Base-by-base conservation (phyloP, 1,140 invertebrate species). In the Condylostylus longicornis region DNA sequence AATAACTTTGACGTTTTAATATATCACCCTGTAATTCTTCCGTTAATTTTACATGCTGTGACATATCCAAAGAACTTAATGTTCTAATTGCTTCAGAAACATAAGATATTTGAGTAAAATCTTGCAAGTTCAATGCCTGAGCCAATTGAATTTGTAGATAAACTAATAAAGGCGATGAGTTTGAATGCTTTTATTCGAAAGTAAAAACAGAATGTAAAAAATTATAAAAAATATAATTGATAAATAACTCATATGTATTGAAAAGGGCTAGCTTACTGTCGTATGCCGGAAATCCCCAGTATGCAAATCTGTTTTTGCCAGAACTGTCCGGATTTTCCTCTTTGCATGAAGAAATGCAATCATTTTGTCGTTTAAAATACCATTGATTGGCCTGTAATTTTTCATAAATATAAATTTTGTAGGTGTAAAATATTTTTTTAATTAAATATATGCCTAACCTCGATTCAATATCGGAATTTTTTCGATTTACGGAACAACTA, bases 261-360 rank as follows among this genome's bases (percentile, higher is more conserved):
- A 7, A 17, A 5, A 10, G 32, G 17, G 5, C 14, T 31, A 21
- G 27, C 40, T 45, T 42, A 45, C 42, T 5, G 50, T 55, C 0
- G 54, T 57, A 35, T 58, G 58, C 5, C 58, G 38, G 23, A 61
- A 60, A 41, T 61, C 58, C 1, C 52, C 55, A 27, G 58, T 54
- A 32, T 74, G 72, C 38, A 83, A 60, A 53, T 86, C 82, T 5
- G 79, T 76, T 38, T 77, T 83, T 42, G 87, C 89, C 4, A 98
- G 67, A 19, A 97, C 91, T 40, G 87, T 71, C 27, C 93, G 71
- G 23, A 98, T 66, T 58, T 96, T 95, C 42, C 85, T 75, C 61
- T 96, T 95, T 21, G 91, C 85, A 63, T 88, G 85, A 34, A 72
- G 64, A 53, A 93, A 91, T 6, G 38, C 47, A 22, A 52, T 7